Evolutionary conservation across 1,140 invertebrate species (phyloP), one percentile per base, ranked within the genome.

Genomic region (Acyrthosiphon pisum): DNA sequence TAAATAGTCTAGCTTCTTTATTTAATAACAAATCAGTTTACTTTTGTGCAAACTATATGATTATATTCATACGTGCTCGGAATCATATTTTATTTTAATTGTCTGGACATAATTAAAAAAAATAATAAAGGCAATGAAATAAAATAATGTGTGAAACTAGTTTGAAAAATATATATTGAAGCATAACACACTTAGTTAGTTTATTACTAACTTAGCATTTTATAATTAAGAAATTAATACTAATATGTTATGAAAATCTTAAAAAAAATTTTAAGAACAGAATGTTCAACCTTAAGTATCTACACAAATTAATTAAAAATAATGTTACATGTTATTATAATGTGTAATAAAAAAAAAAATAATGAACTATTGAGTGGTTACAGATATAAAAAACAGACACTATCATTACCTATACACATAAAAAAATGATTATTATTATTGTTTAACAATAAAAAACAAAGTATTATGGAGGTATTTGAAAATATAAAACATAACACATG

Each of bases 21-120:
- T 76, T 76, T 76, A 76, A 76, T 76, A 76, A 76, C 30, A 76
- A 76, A 76, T 76, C n/a, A n/a, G 60, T 76, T 76, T 76, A 18
- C 14, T 76, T 76, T 76, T n/a, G 14, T 76, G 18, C 18, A 20
- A 76, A 76, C 30, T 76, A n/a, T 76, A 76, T 18, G 14, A 76
- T 18, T 35, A 76, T 76, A 18, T n/a, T 9, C 14, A 76, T 76
- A 76, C 60, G 60, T 76, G 4, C n/a, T 76, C 14, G 18, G n/a
- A n/a, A n/a, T 76, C 4, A 76, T 76, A n/a, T n/a, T n/a, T 76
- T 76, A n/a, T 76, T 76, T 76, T 68, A 60, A 60, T 14, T 68
- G 9, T 26, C 0, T 11, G 4, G 14, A 14, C n/a, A n/a, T 18
- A 76, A 76, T 76, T 76, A 18, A 76, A n/a, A 60, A n/a, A 30